Base-by-base conservation (phyloP, 64 coral and sea anemone species). In the Pocillopora damicornis region DNA sequence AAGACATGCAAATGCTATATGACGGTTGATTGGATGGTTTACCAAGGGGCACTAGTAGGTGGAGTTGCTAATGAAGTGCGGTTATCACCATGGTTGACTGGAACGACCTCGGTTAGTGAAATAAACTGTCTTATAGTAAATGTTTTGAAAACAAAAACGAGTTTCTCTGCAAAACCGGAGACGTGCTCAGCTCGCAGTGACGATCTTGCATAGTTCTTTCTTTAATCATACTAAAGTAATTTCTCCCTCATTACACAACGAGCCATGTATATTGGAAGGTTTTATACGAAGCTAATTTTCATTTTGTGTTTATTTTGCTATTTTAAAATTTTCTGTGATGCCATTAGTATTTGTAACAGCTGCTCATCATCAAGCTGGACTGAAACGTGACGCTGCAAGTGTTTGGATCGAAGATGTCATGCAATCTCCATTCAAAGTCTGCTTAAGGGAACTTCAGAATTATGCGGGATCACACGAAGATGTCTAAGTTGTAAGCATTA, bases 381-480 rank as follows among this genome's bases (percentile, higher is more conserved):
- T 37, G 30, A 86, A 90, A 36, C 15, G 75, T 69, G 93, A 95
- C 74, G 93, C 93, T n/a, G 80, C 93, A 26, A 91, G 89, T 66
- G 17, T 95, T 4, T 95, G 93, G 93, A 79, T 88, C 4, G 89
- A 95, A 35, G 63, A 91, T 37, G 86, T 91, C 73, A 66, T 81
- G 36, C 77, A 61, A 15, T 8, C 37, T 16, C 87, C 87, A 26
- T 95, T 95, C 38, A 91, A 86, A 60, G 86, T 76, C 64, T 95
- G 93, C 66, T 78, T 95, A 30, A 77, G 93, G 61, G 93, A 95
- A 51, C 25, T 95, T 38, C 91, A 95, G 61, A 95, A 95, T 23
- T 95, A 92, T 87, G 75, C 91, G 71, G 93, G 93, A 35, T 59
- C 42, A 15, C 93, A 95, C 64, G 56, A 88, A 20, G 60, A 78